These are phyloP conservation scores for Thripadectes ignobilis DNA, from an alignment of 2,797 vertebrate genomes.

Conservation along the genomic window DNA sequence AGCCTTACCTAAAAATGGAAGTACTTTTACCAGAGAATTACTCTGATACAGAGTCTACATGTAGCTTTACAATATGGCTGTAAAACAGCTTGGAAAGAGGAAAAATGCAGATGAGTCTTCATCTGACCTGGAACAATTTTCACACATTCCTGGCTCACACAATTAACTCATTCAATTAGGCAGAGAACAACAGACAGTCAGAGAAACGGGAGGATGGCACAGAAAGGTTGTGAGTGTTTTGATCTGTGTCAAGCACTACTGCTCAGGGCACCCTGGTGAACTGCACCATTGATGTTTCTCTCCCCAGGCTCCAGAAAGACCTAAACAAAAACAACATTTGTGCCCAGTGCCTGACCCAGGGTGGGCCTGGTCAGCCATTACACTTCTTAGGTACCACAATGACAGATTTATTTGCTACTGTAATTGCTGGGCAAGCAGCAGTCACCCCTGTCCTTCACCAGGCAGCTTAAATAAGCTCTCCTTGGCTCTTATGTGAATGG, in stretches of 20 bases:
- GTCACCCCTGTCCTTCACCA: background rate
- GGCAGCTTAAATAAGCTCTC: background rate
- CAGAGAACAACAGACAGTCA: background rate
- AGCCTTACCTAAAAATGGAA: background rate
- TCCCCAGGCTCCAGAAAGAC: background rate
- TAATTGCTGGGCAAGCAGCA: background rate
- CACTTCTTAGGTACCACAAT: background rate
- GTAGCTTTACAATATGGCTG: background rate
- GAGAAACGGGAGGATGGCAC: constrained; percentile 38
- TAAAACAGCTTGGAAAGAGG: background rate
- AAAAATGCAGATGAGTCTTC: background rate
- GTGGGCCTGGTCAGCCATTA: background rate
- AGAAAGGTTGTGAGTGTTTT: background rate
- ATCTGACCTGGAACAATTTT: background rate
- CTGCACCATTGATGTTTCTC: background rate
- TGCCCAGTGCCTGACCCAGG: background rate
- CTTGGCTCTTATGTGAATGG: background rate
- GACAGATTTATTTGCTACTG: background rate
- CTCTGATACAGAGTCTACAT: background rate
- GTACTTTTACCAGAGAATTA: background rate
- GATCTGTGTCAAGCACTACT: background rate
- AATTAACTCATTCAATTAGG: constrained; percentile 32
- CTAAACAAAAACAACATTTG: background rate
- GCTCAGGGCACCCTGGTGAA: background rate
- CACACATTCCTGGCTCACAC: background rate